Evolutionary conservation across 2,888 invertebrate species (phyloP).

Genomic region (Pristionchus arcanus): DNA sequence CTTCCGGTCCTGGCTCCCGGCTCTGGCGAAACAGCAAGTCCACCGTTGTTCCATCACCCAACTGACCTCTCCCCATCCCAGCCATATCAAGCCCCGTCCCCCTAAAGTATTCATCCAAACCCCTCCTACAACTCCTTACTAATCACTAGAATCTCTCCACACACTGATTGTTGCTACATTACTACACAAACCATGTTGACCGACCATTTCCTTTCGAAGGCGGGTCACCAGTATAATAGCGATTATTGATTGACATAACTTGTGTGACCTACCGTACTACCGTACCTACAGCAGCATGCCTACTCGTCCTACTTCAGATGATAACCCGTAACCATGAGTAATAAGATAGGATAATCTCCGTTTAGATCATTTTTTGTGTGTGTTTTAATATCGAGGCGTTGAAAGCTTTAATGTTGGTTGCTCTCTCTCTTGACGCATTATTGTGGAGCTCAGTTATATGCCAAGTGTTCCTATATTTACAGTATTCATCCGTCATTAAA

Average conservation of each 20-base stretch:
- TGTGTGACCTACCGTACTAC: conserved; percentile 14
- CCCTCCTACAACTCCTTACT: neutral
- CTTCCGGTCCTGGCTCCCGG: neutral
- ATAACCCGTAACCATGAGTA: conserved; percentile 4
- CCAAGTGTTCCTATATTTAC: conserved; percentile 5
- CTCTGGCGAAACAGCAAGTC: neutral
- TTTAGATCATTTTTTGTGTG: neutral
- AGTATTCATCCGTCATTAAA: conserved; percentile 32
- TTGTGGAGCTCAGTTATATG: conserved; percentile 17
- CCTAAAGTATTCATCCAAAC: neutral
- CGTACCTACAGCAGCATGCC: neutral
- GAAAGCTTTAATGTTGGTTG: conserved; percentile 14
- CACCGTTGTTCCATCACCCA: neutral
- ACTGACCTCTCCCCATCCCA: neutral
- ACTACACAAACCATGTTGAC: conserved; percentile 37
- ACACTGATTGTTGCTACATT: neutral
- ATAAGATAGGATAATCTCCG: conserved; percentile 30
- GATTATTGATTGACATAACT: conserved; percentile 27
- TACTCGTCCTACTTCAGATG: conserved; percentile 1
- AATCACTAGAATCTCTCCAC: neutral
- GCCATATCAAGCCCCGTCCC: conserved; percentile 31
- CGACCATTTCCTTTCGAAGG: conserved; percentile 36
- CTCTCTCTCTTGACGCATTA: conserved; percentile 10
- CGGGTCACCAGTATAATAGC: neutral
- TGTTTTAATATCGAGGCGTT: neutral